Evolutionary conservation across 2,113 vertebrate genomes (phyloP), one percentile per base, ranked within the genome.

Genomic region (Hyaena hyaena): DNA sequence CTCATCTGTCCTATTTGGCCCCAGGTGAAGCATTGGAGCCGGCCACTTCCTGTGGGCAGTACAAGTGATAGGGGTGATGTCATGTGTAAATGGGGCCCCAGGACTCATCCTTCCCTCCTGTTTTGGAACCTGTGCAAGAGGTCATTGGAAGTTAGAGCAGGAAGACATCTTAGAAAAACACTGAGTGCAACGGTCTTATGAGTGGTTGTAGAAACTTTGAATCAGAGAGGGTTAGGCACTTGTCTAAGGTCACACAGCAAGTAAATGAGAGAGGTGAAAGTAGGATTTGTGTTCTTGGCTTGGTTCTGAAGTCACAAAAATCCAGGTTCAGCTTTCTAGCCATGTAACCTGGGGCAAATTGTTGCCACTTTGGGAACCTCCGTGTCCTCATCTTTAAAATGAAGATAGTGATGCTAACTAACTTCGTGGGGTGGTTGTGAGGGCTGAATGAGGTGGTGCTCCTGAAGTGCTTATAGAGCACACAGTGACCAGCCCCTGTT

Each of bases 231-330:
- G n/a, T 15, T 14, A 76, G 73, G 26, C 23, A 9, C 17, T 74
- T 95, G 23, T 31, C 19, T 66, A n/a, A 94, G 55, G 43, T 53
- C 63, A 82, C 82, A 81, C 61, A 91, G 77, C 21, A 73, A 58
- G 23, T 23, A 15, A 24, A 14, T 11, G 19, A 55, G 79, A 77
- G 31, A 43, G 23, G 12, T 14, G 63, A 82, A 33, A 73, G 8
- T 45, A 39, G 74, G n/a, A 31, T 80, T 26, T 88, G 28, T 65
- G 28, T 53, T 81, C 33, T 23, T 91, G 88, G 5, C 39, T 50
- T 92, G 77, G 39, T 10, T 48, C 28, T 88, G 33, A 61, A 91
- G n/a, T 93, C 76, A 48, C 61, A 92, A 73, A 90, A 45, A 61
- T 14, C 24, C 63, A 69, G 24, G 19, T 53, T 65, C 0, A 0